Evolutionary conservation across 1,140 invertebrate species (phyloP).

Genomic region (Polypedilum pembai): DNA sequence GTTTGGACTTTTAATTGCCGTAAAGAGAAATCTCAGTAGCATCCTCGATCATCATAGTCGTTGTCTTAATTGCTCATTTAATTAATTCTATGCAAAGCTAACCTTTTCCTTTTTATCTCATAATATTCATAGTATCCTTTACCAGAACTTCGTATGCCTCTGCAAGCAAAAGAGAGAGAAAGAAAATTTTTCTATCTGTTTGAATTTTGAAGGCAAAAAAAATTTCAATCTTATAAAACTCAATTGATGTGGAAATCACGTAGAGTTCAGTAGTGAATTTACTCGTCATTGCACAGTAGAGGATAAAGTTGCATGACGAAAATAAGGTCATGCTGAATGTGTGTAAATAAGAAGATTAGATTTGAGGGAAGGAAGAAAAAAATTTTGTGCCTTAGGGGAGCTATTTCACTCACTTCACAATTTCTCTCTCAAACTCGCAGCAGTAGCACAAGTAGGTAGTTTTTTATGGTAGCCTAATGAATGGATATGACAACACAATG

Average conservation of each 20-base stretch:
- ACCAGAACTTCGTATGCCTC: conserved; percentile 9
- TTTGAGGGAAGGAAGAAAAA: too few relatives aligned
- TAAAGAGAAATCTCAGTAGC: too few relatives aligned
- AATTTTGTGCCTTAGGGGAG: too few relatives aligned
- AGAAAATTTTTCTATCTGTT: too few relatives aligned
- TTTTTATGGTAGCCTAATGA: conserved; percentile 12
- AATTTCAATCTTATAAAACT: background rate
- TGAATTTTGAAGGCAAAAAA: background rate
- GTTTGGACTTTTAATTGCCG: too few relatives aligned
- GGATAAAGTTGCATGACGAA: background rate
- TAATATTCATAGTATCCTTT: conserved; percentile 19
- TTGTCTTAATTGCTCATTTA: too few relatives aligned
- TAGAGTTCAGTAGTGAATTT: background rate
- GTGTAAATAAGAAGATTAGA: background rate
- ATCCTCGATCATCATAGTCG: too few relatives aligned
- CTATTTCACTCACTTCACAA: too few relatives aligned
- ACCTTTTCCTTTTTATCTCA: conserved; percentile 10
- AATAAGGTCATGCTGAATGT: background rate
- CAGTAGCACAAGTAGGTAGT: background rate
- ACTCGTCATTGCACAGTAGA: background rate
- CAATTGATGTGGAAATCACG: conserved; percentile 2
- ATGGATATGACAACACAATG: background rate
- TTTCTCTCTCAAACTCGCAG: too few relatives aligned
- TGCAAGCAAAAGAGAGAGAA: background rate
- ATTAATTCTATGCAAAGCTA: background rate